Evolutionary conservation across 1,140 invertebrate genomes (phyloP), one percentile per base, ranked within the genome.

Genomic region (Zelostemma sp.): DNA sequence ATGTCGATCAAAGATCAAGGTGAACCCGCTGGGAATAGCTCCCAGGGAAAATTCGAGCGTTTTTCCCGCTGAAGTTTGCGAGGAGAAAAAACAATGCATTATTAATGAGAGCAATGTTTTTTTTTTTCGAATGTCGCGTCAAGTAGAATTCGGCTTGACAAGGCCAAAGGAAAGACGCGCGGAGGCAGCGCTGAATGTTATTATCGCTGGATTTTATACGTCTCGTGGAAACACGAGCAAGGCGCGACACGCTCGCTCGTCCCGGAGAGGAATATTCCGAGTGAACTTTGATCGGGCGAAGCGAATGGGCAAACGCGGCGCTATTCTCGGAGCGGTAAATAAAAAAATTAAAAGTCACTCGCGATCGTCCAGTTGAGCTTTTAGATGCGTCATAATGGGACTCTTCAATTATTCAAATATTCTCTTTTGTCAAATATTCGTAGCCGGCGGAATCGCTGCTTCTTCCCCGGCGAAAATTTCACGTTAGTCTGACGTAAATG

Each of bases 291-390:
- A 69, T 69, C 71, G 59, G 19, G 19, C 47, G 50, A 57, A 47
- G 61, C 51, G 66, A 64, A 69, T 73, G 66, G 65, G 55, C 70
- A 63, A 73, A 73, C 58, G 63, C 60, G 25, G 45, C 68, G 59
- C 74, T 74, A 76, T 74, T 76, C 64, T 74, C 60, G 65, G 60
- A 54, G 38, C 49, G 45, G 62, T 73, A 72, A 76, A 74, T 76
- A 76, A 74, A 76, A 74, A 76, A 76, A 74, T 74, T 76, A 74
- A 66, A 70, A 73, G 65, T 65, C 67, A 65, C 63, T 64, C 68
- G 63, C 62, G 53, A 63, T 55, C 62, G 54, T 61, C 65, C 55
- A 63, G 71, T 66, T 58, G 54, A 73, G 59, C 64, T 71, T 71
- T 62, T 56, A 67, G 59, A 72, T 64, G 69, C 66, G 60, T 64